These are phyloP conservation scores for Zalophus californianus DNA, from an alignment of 2,797 vertebrate genomes.

Conservation along the genomic window DNA sequence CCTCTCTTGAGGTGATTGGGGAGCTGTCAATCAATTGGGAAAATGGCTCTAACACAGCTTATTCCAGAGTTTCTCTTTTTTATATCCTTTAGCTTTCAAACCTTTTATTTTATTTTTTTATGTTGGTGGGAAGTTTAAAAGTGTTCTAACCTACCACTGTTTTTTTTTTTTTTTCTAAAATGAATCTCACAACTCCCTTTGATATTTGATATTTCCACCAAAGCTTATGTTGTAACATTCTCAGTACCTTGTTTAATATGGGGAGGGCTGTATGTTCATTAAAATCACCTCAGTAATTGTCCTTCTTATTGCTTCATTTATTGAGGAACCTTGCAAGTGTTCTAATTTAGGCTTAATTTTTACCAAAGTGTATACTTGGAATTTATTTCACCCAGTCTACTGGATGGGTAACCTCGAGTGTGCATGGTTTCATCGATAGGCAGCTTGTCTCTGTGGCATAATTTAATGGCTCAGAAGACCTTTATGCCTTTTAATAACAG, in stretches of 20 bases:
- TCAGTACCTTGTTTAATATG: background rate
- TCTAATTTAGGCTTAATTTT: background rate
- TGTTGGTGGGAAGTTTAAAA: slow-evolving; percentile 28
- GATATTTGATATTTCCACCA: background rate
- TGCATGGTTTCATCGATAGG: background rate
- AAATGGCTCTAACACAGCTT: background rate
- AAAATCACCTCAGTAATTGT: background rate
- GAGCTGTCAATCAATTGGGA: background rate
- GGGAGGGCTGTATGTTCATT: background rate
- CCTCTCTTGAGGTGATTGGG: background rate
- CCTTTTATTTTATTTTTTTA: background rate
- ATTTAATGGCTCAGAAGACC: background rate
- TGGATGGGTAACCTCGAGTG: background rate
- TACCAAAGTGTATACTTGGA: background rate
- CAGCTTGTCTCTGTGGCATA: background rate
- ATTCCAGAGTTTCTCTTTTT: background rate
- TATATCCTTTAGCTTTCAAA: slow-evolving; percentile 10
- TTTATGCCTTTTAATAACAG: background rate
- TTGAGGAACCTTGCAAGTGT: background rate
- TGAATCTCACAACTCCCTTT: background rate
- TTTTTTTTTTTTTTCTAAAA: background rate
- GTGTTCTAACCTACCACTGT: background rate
- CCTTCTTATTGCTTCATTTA: background rate
- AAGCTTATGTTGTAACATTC: background rate
- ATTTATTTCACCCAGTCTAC: background rate